Evolutionary conservation across 1,140 invertebrate genomes (phyloP).

Genomic region (Thaumetopoea pityocampa): DNA sequence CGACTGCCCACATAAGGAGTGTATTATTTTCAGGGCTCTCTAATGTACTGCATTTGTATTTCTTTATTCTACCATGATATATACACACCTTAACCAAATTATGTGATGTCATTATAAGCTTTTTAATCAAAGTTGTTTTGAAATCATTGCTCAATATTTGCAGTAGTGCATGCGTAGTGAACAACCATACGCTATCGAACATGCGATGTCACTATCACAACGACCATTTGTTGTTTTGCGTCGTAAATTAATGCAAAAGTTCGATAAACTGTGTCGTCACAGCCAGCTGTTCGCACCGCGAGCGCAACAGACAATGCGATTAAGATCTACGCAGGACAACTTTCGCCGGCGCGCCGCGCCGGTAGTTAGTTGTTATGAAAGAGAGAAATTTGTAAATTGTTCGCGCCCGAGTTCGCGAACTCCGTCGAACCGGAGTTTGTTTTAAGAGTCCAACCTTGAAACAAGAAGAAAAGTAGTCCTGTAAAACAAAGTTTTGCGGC

Average conservation of each 20-base stretch:
- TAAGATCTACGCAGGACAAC: slow-evolving; percentile 75
- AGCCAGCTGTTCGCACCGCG: slow-evolving; percentile 68
- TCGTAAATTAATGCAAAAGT: slow-evolving; percentile 50
- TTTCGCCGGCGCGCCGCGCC: slow-evolving; percentile 71
- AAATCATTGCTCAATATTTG: too few relatives aligned
- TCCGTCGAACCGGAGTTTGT: slow-evolving; percentile 76
- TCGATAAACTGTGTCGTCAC: slow-evolving; percentile 59
- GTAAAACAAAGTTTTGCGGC: slow-evolving; percentile 77
- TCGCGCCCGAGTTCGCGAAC: slow-evolving; percentile 76
- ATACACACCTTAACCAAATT: too few relatives aligned
- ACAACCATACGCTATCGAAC: too few relatives aligned
- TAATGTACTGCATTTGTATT: neutral
- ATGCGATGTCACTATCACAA: slow-evolving; percentile 1
- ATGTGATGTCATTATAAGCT: too few relatives aligned
- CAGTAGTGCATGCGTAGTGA: too few relatives aligned
- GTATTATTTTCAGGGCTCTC: slow-evolving; percentile 6
- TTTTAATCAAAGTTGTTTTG: too few relatives aligned
- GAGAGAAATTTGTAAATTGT: slow-evolving; percentile 78
- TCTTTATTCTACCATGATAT: slow-evolving; percentile 9
- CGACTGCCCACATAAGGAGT: slow-evolving; percentile 12
- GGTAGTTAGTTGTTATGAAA: slow-evolving; percentile 77
- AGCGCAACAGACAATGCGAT: slow-evolving; percentile 74
- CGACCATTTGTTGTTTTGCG: slow-evolving; percentile 10
- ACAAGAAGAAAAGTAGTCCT: slow-evolving; percentile 78
- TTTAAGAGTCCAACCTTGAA: slow-evolving; percentile 78